These are phyloP conservation scores for Cydia strobilella DNA, from an alignment of 1,140 invertebrate species.

Conservation along the genomic window DNA sequence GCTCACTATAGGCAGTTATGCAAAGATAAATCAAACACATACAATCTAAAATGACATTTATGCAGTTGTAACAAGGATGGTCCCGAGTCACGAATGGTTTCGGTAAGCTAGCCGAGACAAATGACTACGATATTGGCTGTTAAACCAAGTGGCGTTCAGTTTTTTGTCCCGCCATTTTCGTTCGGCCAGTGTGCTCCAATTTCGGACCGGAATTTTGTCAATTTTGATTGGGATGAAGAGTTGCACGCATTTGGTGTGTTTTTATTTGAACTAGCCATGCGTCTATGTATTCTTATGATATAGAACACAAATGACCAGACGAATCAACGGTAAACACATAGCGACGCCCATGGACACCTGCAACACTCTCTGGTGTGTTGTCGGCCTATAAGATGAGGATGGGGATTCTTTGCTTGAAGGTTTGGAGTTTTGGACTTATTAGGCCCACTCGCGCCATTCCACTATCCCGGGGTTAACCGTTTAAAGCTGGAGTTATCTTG, in stretches of 20 bases:
- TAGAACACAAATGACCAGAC: too few relatives aligned
- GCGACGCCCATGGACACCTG: too few relatives aligned
- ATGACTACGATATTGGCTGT: conserved; percentile 31
- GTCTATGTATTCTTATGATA: neutral
- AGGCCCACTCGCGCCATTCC: too few relatives aligned
- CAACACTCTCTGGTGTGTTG: too few relatives aligned
- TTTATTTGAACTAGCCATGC: neutral
- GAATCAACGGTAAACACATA: neutral
- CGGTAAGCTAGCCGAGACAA: conserved; percentile 25
- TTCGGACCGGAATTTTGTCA: conserved; percentile 1
- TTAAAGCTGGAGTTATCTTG: too few relatives aligned
- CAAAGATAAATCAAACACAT: conserved; percentile 1
- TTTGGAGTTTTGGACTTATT: too few relatives aligned
- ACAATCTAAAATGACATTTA: neutral
- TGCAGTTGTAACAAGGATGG: neutral
- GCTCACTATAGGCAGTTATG: conserved; percentile 45
- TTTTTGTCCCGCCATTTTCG: conserved; percentile 21
- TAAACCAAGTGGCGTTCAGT: conserved; percentile 26
- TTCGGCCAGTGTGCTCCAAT: neutral
- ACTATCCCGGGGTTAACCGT: too few relatives aligned
- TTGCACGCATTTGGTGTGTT: neutral
- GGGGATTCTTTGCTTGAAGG: too few relatives aligned
- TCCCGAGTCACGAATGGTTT: neutral
- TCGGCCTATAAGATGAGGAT: too few relatives aligned
- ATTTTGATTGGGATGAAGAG: conserved; percentile 29